A percentile compares a stretch with the other conserved stretches of the same genome.
These are phyloP conservation scores for Pseudachorutes palmiensis DNA, from an alignment of 1,140 invertebrate species.

Conservation along the genomic window DNA sequence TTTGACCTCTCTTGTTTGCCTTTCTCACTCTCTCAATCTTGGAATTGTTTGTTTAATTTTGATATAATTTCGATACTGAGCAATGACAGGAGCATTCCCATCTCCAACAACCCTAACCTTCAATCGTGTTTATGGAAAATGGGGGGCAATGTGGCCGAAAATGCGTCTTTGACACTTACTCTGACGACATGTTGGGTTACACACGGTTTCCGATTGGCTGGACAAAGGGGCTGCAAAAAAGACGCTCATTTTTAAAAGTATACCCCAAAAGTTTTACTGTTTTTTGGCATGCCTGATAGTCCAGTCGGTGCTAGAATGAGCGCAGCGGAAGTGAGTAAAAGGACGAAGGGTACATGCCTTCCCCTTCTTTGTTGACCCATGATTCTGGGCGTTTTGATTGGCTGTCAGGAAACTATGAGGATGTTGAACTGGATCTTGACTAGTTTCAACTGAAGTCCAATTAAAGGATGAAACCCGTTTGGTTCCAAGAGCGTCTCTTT, in stretches of 20 bases:
- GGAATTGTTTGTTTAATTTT: too few species aligned
- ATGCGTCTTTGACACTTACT: neutral
- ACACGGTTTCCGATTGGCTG: neutral
- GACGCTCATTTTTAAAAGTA: too few species aligned
- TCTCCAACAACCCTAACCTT: too few species aligned
- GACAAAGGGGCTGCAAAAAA: neutral
- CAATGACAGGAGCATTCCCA: too few species aligned
- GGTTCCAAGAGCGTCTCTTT: neutral
- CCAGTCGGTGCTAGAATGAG: neutral
- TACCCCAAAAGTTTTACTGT: neutral
- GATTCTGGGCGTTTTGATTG: neutral
- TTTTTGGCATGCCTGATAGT: neutral
- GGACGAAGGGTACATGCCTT: neutral
- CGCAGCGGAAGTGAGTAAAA: neutral
- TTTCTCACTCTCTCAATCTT: too few species aligned
- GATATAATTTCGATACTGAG: too few species aligned
- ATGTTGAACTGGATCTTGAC: neutral
- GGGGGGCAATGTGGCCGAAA: too few species aligned
- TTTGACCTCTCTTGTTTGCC: too few species aligned
- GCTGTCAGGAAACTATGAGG: neutral
- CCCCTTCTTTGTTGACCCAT: neutral
- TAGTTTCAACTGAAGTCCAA: too few species aligned
- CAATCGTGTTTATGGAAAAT: too few species aligned
- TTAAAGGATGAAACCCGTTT: too few species aligned
- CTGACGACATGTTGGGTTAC: neutral